These are phyloP conservation scores for Nycticebus coucang DNA, from an alignment of 2,113 vertebrate genomes.

Conservation along the genomic window DNA sequence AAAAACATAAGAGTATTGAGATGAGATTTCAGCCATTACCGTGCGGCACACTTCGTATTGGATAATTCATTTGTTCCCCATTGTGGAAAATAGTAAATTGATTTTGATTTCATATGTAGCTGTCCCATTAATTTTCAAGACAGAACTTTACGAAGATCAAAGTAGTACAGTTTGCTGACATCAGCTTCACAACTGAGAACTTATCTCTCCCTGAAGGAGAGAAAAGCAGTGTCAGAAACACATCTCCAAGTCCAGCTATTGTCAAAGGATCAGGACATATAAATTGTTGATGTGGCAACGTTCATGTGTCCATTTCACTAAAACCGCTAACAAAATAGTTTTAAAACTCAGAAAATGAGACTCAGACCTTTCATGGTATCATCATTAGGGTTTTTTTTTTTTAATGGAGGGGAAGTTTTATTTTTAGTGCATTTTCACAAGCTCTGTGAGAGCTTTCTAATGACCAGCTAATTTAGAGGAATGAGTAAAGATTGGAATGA, in stretches of 20 bases:
- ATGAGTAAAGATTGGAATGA: not conserved
- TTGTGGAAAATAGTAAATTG: constrained; percentile 72
- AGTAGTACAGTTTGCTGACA: constrained; percentile 79
- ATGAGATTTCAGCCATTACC: constrained; percentile 80
- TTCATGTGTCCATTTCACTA: constrained; percentile 74
- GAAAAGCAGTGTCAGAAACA: constrained; percentile 76
- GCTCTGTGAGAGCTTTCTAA: constrained; percentile 12
- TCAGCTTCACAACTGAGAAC: constrained; percentile 78
- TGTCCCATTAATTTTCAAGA: constrained; percentile 83
- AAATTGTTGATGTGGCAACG: constrained; percentile 67
- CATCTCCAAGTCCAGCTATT: constrained; percentile 73
- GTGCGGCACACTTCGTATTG: constrained; percentile 65
- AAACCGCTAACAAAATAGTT: constrained; percentile 76
- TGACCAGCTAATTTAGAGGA: not conserved
- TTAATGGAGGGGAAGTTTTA: not conserved
- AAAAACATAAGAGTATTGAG: constrained; percentile 83
- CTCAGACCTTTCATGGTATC: constrained; percentile 41
- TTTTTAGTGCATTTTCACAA: not conserved
- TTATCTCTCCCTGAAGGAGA: constrained; percentile 72
- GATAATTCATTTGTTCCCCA: constrained; percentile 65
- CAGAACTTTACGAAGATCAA: constrained; percentile 77
- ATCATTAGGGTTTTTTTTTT: constrained; percentile 54
- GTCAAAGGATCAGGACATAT: constrained; percentile 74
- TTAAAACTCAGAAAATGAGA: constrained; percentile 73
- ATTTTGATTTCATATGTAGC: constrained; percentile 81